Base-by-base conservation (phyloP, 2,797 vertebrate genomes). In the Syndactyla subalaris region DNA sequence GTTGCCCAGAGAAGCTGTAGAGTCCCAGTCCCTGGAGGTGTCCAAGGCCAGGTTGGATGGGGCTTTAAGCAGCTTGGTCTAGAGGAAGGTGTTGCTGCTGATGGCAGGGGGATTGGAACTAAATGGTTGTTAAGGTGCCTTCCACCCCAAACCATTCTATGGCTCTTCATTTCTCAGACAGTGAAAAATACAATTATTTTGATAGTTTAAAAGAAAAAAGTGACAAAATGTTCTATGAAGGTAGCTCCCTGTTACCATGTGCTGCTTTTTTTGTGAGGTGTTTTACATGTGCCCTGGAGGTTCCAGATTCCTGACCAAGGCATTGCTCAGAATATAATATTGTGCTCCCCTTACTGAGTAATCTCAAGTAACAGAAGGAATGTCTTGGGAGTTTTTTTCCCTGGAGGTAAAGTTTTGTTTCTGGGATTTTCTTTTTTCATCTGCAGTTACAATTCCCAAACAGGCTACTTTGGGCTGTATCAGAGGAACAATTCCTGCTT, bases 331-430 rank as follows among this genome's bases (percentile, higher is more conserved):
- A 73, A n/a, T 46, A 11, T 45, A 45, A 45, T 10, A 45, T 10
- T 11, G 23, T 5, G 9, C 51, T 23, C 20, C 34, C 7, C 59
- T 61, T 80, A 45, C 18, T 61, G 21, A 45, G 46, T 29, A 14
- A 74, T 55, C 49, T 62, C 5, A 51, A 26, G 7, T 58, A 74
- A 63, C 26, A 83, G 36, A 70, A 80, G 9, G 48, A 61, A 34
- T 0, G 0, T 38, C 46, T 41, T 6, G 8, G 19, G 22, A 62
- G 23, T 26, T 48, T 48, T 48, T 46, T 48, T 45, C 46, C 41
- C 29, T n/a, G 30, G 85, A 79, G n/a, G n/a, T n/a, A 15, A 52
- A 51, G 3, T 48, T 91, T 55, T 45, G 14, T 62, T 88, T 43
- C 30, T 75, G 41, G 14, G 11, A 19, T 23, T 39, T 43, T 48